Base-by-base conservation (phyloP, 1,140 invertebrate species). In the Laupala kohalensis region DNA sequence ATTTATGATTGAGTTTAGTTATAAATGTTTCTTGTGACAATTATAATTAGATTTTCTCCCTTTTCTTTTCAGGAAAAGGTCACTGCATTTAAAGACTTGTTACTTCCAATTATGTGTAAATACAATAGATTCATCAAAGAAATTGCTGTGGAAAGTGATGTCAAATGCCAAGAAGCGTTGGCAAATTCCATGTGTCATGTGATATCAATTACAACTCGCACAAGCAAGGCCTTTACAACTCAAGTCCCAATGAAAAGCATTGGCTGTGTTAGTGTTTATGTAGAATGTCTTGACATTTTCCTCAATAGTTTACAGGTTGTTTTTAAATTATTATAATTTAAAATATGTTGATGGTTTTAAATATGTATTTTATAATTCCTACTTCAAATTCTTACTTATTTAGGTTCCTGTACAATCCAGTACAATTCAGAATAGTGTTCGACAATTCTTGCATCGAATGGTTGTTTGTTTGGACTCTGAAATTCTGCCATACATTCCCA, bases 401-500 rank as follows among this genome's bases (percentile, higher is more conserved):
- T 5, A 72, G 29, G 37, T 72, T 53, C 27, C 71, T 25, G 67
- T 27, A 63, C 71, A 79, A 64, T 69, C 76, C 66, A 69, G 73
- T 25, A 69, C 76, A 1, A 67, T 83, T 5, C 78, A 81, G 67
- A 77, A 75, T 77, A 80, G 83, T 24, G 80, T 87, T 19, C 77
- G 86, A 5, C 85, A 87, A 77, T 85, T 84, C 75, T 77, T 87
- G 67, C 86, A 88, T 76, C 79, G 86, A 25, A 83, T 87, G 81
- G 84, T 87, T 6, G 85, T 88, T 24, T 88, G 86, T 77, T 74
- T 88, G 66, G 85, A 86, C 74, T 80, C 79, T 28, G 84, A 86
- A 74, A 78, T 87, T 15, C 74, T 88, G n/a, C 85, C 85, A 0
- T 83, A 83, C 73, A 78, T 87, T 62, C 85, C 85, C 6, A 28